These are phyloP conservation scores for Vultur gryphus DNA, from an alignment of 2,797 vertebrate genomes.

Conservation along the genomic window DNA sequence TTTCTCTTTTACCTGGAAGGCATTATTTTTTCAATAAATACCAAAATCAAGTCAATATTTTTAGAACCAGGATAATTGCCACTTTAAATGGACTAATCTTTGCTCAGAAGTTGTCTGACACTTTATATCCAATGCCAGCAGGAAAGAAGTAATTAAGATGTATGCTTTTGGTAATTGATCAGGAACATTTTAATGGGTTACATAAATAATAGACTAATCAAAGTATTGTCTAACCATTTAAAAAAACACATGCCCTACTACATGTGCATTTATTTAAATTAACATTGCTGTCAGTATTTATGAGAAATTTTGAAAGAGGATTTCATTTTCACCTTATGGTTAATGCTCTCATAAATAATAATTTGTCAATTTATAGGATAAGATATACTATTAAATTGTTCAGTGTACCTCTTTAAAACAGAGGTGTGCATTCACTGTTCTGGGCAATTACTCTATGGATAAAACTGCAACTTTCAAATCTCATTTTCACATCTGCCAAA, in stretches of 20 bases:
- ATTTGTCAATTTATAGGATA: constrained; percentile 21
- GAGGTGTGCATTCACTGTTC: neutral
- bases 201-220: constrained; percentile 64
- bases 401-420: neutral
- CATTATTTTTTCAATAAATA: constrained; percentile 29
- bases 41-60: constrained; percentile 60
- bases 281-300: constrained; percentile 19
- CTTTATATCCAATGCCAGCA: constrained; percentile 14
- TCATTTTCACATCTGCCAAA: constrained; percentile 1
- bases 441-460: neutral
- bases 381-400: neutral
- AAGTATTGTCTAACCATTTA: constrained; percentile 10
- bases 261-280: constrained; percentile 56
- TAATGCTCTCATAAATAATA: constrained; percentile 51
- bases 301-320: constrained; percentile 43
- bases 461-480: neutral
- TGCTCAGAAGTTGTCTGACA: constrained; percentile 16
- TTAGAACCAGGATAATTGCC: constrained; percentile 27
- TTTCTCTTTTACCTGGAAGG: constrained; percentile 17
- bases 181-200: constrained; percentile 48
- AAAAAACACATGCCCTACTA: neutral
- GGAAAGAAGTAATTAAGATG: constrained; percentile 54
- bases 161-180: constrained; percentile 43
- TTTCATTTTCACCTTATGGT: constrained; percentile 49
- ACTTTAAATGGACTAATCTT: constrained; percentile 30